Evolutionary conservation across 1,140 invertebrate genomes (phyloP).

Genomic region (Aleiodes sp.): DNA sequence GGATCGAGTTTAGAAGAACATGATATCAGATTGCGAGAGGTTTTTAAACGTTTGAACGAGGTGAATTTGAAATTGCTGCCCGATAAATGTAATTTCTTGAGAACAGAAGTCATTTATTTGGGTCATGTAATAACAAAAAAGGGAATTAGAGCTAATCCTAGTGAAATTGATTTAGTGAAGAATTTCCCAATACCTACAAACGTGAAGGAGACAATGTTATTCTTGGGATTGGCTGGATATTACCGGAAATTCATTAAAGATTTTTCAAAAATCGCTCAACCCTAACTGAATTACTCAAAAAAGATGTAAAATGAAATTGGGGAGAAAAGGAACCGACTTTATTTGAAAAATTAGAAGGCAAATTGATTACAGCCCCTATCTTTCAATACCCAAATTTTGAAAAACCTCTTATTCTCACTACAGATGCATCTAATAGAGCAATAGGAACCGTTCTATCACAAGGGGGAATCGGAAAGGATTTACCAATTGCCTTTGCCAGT

Average conservation of each 20-base stretch:
- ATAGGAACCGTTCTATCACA: not conserved
- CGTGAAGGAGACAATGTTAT: not conserved
- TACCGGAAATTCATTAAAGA: not conserved
- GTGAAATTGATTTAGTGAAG: not conserved
- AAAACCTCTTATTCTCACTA: not conserved
- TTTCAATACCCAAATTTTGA: slow-evolving; percentile 21
- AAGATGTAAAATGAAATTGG: not conserved
- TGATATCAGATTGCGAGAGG: not conserved
- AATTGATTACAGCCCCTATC: not conserved
- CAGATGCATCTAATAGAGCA: not conserved
- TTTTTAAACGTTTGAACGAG: not conserved
- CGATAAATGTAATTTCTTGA: slow-evolving; percentile 3
- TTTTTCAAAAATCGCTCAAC: not conserved
- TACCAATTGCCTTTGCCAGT: not conserved
- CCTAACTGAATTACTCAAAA: slow-evolving; percentile 13
- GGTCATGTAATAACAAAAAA: slow-evolving; percentile 6
- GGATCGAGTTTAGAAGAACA: not conserved
- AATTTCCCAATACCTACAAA: not conserved
- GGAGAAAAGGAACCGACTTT: not conserved
- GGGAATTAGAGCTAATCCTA: not conserved
- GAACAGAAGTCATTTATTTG: not conserved
- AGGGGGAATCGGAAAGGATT: not conserved
- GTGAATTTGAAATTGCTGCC: not conserved
- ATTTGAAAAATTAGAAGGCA: not conserved
- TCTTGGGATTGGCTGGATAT: not conserved